Conservation (phyloP, 2,113 vertebrate genomes). For the Camelus bactrianus region DNA sequence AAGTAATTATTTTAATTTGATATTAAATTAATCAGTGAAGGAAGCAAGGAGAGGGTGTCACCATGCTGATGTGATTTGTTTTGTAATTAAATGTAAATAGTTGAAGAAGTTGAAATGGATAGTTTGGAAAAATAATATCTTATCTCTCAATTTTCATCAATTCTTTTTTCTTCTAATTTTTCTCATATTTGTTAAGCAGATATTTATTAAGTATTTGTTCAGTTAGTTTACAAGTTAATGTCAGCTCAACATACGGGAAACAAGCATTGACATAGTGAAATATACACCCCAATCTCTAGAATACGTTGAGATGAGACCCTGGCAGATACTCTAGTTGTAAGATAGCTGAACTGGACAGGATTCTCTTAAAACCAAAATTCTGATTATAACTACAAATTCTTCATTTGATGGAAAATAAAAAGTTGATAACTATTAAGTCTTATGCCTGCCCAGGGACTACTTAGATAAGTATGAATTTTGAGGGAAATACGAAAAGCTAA, state of each 20-base stretch:
- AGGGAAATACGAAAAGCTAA: neutral
- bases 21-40: neutral
- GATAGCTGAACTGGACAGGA: neutral
- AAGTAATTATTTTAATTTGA: neutral
- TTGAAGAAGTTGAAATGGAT: neutral
- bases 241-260: neutral
- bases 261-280: neutral
- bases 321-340: neutral
- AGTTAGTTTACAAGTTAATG: neutral
- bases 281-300: neutral
- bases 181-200: neutral
- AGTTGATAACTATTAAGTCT: neutral
- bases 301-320: neutral
- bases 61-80: neutral
- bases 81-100: neutral
- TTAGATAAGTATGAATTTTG: neutral
- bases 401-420: neutral
- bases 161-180: neutral
- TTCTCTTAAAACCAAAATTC: constrained; percentile 24
- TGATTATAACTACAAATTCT: constrained; percentile 19
- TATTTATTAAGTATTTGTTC: neutral
- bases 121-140: neutral
- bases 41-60: neutral
- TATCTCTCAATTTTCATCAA: neutral
- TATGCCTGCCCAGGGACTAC: neutral